Conservation (phyloP, 2,113 vertebrate genomes). For the Lanius ludovicianus region DNA sequence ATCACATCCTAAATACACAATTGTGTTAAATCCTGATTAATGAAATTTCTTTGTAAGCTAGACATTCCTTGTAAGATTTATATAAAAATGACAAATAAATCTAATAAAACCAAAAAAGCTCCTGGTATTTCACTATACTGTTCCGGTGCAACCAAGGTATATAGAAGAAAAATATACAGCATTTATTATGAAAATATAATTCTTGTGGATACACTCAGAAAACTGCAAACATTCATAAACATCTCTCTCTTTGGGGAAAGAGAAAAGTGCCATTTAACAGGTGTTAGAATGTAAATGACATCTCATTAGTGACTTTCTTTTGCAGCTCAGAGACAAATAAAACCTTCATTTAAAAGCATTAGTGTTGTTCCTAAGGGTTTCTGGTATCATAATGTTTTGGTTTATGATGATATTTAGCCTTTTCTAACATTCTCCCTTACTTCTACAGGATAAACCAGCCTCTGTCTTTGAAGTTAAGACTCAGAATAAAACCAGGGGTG, state of each 20-base stretch:
- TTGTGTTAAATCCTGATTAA: slow-evolving; percentile 68
- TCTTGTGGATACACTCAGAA: slow-evolving; percentile 76
- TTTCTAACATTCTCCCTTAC: slow-evolving; percentile 70
- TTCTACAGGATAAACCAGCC: slow-evolving; percentile 70
- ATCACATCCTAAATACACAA: slow-evolving; percentile 50
- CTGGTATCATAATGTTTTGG: slow-evolving; percentile 78
- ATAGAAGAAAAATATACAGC: slow-evolving; percentile 55
- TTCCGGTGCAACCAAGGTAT: slow-evolving; percentile 21
- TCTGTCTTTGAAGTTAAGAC: slow-evolving; percentile 60
- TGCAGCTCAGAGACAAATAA: slow-evolving; percentile 79
- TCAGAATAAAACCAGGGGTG: slow-evolving; percentile 27
- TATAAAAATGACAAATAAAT: slow-evolving; percentile 38
- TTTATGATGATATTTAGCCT: slow-evolving; percentile 77
- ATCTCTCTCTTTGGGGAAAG: slow-evolving; percentile 80
- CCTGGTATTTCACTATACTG: slow-evolving; percentile 33
- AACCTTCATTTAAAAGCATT: slow-evolving; percentile 82
- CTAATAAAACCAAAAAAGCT: slow-evolving; percentile 54
- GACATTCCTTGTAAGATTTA: slow-evolving; percentile 47
- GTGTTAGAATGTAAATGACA: slow-evolving; percentile 85
- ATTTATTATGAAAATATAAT: slow-evolving; percentile 78
- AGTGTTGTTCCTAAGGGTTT: slow-evolving; percentile 77
- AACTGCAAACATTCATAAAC: slow-evolving; percentile 81
- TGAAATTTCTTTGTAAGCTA: slow-evolving; percentile 62
- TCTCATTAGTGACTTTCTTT: slow-evolving; percentile 82
- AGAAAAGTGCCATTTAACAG: slow-evolving; percentile 84